These are phyloP conservation scores for Eucidaris tribuloides DNA, from an alignment of 35 echinoderm and acorn worm species.

Conservation along the genomic window DNA sequence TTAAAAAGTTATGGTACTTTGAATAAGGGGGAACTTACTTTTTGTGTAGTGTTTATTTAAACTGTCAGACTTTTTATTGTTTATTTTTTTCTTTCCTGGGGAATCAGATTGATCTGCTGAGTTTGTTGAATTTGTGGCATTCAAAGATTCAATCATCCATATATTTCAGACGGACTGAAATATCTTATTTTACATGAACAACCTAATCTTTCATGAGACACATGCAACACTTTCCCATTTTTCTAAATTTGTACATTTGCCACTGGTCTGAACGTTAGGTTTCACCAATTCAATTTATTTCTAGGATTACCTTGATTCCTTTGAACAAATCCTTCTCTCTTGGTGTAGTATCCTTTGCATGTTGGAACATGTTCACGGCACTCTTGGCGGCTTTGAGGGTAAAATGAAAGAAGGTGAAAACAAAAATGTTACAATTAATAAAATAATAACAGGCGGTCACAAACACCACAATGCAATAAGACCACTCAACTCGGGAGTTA, in stretches of 20 bases:
- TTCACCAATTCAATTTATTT: background rate
- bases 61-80: too few species aligned
- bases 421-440: too few species aligned
- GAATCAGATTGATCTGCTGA: too few species aligned
- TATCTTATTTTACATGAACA: background rate
- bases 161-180: background rate
- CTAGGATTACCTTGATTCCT: conserved; percentile 75
- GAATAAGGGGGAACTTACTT: too few species aligned
- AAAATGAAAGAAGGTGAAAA: background rate
- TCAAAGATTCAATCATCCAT: background rate
- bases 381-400: conserved; percentile 75
- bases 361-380: conserved; percentile 86
- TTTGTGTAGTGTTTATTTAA: too few species aligned
- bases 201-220: background rate
- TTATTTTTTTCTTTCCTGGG: too few species aligned
- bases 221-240: background rate
- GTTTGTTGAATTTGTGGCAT: background rate
- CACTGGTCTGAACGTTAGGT: background rate
- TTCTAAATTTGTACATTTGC: background rate
- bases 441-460: too few species aligned
- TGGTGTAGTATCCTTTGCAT: conserved; percentile 55
- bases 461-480: too few species aligned
- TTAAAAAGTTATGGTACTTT: too few species aligned
- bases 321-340: conserved; percentile 97
- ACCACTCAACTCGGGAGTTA: too few species aligned